Evolutionary conservation across 2,797 vertebrate species (phyloP).

Genomic region (Amblyraja radiata): DNA sequence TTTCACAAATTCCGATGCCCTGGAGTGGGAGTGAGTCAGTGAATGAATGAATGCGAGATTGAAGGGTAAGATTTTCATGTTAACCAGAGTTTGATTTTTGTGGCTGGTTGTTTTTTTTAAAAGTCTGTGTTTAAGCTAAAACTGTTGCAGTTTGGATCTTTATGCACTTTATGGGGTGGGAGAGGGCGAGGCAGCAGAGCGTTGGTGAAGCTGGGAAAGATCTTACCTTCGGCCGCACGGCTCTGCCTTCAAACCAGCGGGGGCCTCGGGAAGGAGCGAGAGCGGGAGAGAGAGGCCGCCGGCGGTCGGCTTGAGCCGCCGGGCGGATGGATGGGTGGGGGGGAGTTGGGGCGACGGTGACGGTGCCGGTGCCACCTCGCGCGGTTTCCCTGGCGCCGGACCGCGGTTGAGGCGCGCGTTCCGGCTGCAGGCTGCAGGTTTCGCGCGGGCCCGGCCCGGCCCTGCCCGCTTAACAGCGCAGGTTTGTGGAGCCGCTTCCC

Average conservation of each 20-base stretch:
- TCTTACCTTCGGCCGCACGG: background rate
- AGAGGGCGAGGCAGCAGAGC: too few relatives aligned
- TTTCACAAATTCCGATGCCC: slow-evolving; percentile 34
- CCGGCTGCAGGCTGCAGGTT: slow-evolving; percentile 43
- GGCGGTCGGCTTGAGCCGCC: background rate
- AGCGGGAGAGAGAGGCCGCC: background rate
- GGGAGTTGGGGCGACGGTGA: too few relatives aligned
- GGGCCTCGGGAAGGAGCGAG: too few relatives aligned
- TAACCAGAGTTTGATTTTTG: background rate
- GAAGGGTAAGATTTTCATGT: slow-evolving; percentile 29
- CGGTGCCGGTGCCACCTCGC: too few relatives aligned
- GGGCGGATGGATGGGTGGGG: background rate
- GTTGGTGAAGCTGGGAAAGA: background rate
- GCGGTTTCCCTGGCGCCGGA: slow-evolving; percentile 41
- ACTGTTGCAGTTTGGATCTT: background rate
- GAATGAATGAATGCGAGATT: slow-evolving; percentile 21
- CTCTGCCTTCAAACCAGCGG: background rate
- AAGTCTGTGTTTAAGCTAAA: background rate
- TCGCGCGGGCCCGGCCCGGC: slow-evolving; percentile 39
- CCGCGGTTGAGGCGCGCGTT: slow-evolving; percentile 40
- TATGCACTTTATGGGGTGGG: background rate
- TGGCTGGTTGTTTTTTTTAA: background rate
- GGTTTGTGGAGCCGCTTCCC: background rate
- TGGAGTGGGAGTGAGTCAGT: slow-evolving; percentile 31
- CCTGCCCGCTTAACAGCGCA: background rate